Evolutionary conservation across 2,113 vertebrate genomes (phyloP), one percentile per base, ranked within the genome.

Genomic region (Nettapus auritus): DNA sequence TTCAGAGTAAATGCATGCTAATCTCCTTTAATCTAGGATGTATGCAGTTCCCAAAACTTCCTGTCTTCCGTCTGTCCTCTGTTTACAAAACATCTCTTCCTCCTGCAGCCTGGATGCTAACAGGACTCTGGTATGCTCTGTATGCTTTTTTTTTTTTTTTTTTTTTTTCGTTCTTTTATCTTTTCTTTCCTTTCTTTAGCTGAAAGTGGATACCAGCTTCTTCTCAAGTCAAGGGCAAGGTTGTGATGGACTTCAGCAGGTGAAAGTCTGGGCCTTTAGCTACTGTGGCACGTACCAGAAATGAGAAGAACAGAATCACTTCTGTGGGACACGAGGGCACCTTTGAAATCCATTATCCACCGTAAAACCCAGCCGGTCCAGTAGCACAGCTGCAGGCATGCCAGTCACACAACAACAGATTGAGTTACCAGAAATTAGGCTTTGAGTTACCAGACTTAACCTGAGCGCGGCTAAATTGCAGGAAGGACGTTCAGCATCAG

Each of bases 281-380:
- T 70, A 42, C 26, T 2, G 3, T 0, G 0, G 56, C 50, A 69
- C 64, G 38, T 69, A 55, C 42, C 53, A 94, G 70, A 77, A 80
- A 88, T 29, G 36, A 89, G 73, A 76, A n/a, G n/a, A 82, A 29
- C 50, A 93, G 53, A 42, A 81, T 74, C 73, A 82, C 78, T 66
- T 90, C 70, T 46, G 31, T 5, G 60, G 46, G 76, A 57, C 0
- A 0, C 11, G 77, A 76, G 46, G 48, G 42, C 78, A 83, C 75
- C 68, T 90, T 94, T 83, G 82, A 96, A 93, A 88, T 62, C 84
- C 68, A 25, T 84, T 73, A 93, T 84, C 86, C 82, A 84, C 94
- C 2, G 0, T 84, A 82, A 95, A 95, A 97, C 80, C 8, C 16
- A 82, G 40, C 34, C n/a, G 0, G 0, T 16, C 8, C 50, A 73